A percentile compares a stretch with the other conserved stretches of the same genome.
These are phyloP conservation scores for Syrrhaptes paradoxus DNA, from an alignment of 2,113 vertebrate species.

Conservation along the genomic window DNA sequence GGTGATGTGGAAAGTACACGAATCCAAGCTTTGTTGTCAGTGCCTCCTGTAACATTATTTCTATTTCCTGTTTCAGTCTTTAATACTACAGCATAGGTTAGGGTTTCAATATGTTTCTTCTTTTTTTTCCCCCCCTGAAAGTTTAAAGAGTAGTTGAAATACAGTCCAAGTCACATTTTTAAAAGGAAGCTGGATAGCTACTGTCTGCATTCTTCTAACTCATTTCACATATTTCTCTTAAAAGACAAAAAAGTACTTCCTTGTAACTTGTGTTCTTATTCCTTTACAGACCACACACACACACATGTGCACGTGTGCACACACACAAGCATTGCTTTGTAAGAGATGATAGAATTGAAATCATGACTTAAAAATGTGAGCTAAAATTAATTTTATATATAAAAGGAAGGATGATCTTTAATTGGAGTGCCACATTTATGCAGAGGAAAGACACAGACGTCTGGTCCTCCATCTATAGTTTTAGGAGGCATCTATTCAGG, in stretches of 20 bases:
- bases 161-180: slow-evolving; percentile 63
- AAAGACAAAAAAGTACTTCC: slow-evolving; percentile 47
- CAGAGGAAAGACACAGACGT: neutral
- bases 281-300: neutral
- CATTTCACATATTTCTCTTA: slow-evolving; percentile 27
- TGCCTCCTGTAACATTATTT: slow-evolving; percentile 67
- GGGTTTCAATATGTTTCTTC: neutral
- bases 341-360: neutral
- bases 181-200: slow-evolving; percentile 45
- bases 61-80: slow-evolving; percentile 73
- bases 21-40: slow-evolving; percentile 66
- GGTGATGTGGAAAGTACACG: neutral
- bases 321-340: neutral
- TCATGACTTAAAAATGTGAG: neutral
- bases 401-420: neutral
- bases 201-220: slow-evolving; percentile 61
- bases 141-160: slow-evolving; percentile 56
- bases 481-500: neutral
- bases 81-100: slow-evolving; percentile 56
- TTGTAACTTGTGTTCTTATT: slow-evolving; percentile 27
- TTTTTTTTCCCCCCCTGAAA: neutral
- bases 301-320: too few relatives aligned
- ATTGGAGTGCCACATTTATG: neutral
- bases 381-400: neutral
- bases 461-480: neutral